Base-by-base conservation (phyloP, 1,140 invertebrate genomes). In the Bacillus rossius region DNA sequence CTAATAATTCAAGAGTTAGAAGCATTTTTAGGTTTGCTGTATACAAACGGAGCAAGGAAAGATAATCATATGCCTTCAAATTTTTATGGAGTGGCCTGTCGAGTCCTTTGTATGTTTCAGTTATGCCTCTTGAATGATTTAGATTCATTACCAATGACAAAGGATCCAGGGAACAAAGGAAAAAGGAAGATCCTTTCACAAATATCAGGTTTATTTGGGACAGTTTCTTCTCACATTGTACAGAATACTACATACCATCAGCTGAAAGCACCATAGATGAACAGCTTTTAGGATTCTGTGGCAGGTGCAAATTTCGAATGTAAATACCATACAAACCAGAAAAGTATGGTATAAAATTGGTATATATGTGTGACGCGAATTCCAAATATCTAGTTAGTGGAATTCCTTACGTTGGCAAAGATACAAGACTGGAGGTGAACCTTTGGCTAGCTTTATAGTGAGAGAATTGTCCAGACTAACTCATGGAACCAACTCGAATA, bases 281-380 rank as follows among this genome's bases (percentile, higher is more conserved):
- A 55, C 65, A 68, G 53, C 57, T 74, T 16, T 16, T 67, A n/a
- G 59, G 56, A 14, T 74, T 71, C 56, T 49, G 69, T 34, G 65
- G 69, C 23, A 61, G 57, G 34, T 72, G 68, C 59, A 23, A 43
- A n/a, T 71, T 71, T 63, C 48, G 65, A 14, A 61, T 71, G 0
- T 73, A 71, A 50, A 72, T 73, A 19, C 62, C 69, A 25, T 65
- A 50, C n/a, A 73, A 75, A 59, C 61, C 63, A 23, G 55, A 59
- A 17, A 66, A 65, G 50, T 65, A 66, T 55, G 64, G 67, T 26
- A 45, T 67, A 10, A 67, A 66, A 59, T 57, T 69, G 23, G 25
- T 65, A 14, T 57, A 55, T 26, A 55, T 65, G 34, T 62, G 61
- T 59, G 62, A 68, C 49, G 57, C 25, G 29, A 45, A 40, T 38